Evolutionary conservation across 1,140 invertebrate species (phyloP), one percentile per base, ranked within the genome.

Genomic region (Sycobia sp.): DNA sequence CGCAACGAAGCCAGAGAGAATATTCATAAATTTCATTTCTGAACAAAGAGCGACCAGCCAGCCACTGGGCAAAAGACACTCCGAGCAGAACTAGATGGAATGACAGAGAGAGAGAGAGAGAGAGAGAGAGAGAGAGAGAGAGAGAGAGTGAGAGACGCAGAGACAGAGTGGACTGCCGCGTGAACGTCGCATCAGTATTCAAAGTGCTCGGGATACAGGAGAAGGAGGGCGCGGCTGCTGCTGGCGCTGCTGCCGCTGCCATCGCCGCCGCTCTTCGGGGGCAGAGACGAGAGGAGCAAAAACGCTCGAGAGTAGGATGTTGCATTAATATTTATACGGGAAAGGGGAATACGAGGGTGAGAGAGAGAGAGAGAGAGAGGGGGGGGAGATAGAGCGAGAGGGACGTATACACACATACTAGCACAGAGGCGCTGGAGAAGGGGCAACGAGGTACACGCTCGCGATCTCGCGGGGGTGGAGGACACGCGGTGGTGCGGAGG

Each of bases 281-380:
- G 69, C 68, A 72, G 5, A 72, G 72, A 75, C 20, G 27, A 58
- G 78, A 79, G 76, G 76, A 78, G 79, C 77, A 80, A 82, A 82
- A 79, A 80, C 76, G 71, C 73, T 73, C 69, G 75, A 79, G 74
- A 77, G 73, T 75, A 78, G 79, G 76, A 82, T 82, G 79, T 82
- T 82, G 78, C 78, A 82, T 81, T 82, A 81, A 81, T 82, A 82
- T 82, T 82, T 81, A 82, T 82, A 82, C 73, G 76, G 65, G 74
- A 75, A 77, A 71, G 71, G 73, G 73, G 73, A 66, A 51, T 49
- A 67, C 65, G 67, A 60, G 27, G 43, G 65, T 67, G 61, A 60
- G 50, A 14, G 43, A 22, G 57, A 54, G 69, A 38, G 56, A 50
- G 68, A 71, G 60, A 65, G 64, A 68, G 55, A 50, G 11, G 23